Evolutionary conservation across 64 coral and sea anemone genomes (phyloP), one percentile per base, ranked within the genome.

Genomic region (Dendronephthya gigantea): DNA sequence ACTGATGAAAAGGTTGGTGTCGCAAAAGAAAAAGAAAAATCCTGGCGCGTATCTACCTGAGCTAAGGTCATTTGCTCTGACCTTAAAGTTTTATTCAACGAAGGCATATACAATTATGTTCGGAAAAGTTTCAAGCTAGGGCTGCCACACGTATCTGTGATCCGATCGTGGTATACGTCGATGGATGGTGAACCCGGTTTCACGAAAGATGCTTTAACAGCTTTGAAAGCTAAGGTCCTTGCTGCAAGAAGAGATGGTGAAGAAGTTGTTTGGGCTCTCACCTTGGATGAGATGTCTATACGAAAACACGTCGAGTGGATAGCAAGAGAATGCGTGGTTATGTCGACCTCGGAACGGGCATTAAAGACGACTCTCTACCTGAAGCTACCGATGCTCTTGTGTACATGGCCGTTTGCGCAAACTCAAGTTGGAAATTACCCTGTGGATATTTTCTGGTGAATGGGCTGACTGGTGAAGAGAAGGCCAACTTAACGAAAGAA

Each of bases 141-240:
- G 19, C 14, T 66, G 19, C 58, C 58, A 45, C 41, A 45, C 11
- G 41, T 45, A 45, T 45, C 41, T 45, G 41, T 45, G 41, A 45
- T 45, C 41, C 41, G 41, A 11, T 45, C 41, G 11, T 45, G 41
- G 41, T 45, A 45, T 11, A 45, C 41, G 4, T 45, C 58, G 5
- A 66, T 66, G 58, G 58, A 66, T 66, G 58, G 58, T 66, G 58
- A 66, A 66, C 58, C 58, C 5, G 58, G 58, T 66, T 66, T 66
- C 58, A 66, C 58, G 29, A 66, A 66, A 30, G 58, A 66, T 66
- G 58, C 58, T 14, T 66, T 66, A 14, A 66, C 58, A n/a, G 58
- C 58, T 8, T 66, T 66, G 58, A 66, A 66, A 66, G 58, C 58
- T 14, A 66, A 66, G 22, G 58, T 66, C 22, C 58, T 66, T 5